Evolutionary conservation across 2,888 invertebrate species (phyloP).

Genomic region (Biston stratarius): DNA sequence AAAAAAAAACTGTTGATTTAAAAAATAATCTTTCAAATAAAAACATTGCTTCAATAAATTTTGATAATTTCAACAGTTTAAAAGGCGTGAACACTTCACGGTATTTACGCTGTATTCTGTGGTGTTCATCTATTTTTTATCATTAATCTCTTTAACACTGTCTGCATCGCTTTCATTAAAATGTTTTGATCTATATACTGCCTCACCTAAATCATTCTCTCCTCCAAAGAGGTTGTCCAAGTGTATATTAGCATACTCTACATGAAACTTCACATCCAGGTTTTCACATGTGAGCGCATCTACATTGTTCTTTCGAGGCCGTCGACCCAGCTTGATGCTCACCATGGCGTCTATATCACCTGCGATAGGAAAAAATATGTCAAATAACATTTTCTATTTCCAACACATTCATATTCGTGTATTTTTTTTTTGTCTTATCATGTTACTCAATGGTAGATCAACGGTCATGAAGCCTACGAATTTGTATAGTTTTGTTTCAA

Average conservation of each 20-base stretch:
- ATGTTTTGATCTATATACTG: neutral
- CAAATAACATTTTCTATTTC: neutral
- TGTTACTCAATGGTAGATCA: too few relatives aligned
- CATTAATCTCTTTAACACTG: too few relatives aligned
- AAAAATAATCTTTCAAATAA: too few relatives aligned
- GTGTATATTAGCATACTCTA: slow-evolving; percentile 88
- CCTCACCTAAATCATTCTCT: slow-evolving; percentile 88
- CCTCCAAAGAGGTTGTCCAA: slow-evolving; percentile 91
- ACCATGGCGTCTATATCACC: slow-evolving; percentile 89
- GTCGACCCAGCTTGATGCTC: slow-evolving; percentile 86
- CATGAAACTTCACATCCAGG: slow-evolving; percentile 88
- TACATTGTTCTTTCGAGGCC: slow-evolving; percentile 74
- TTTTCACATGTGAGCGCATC: slow-evolving; percentile 88
- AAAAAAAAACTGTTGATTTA: too few relatives aligned
- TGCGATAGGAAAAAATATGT: slow-evolving; percentile 54
- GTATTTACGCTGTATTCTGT: too few relatives aligned
- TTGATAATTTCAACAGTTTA: too few relatives aligned
- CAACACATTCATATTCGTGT: neutral
- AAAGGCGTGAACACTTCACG: too few relatives aligned
- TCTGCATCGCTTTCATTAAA: too few relatives aligned
- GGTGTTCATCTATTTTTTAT: too few relatives aligned
- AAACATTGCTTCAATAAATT: too few relatives aligned
- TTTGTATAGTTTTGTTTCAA: neutral
- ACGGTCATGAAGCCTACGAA: neutral
- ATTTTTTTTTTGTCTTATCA: neutral